Percentiles rank a stretch among this genome's conserved stretches.
Conservation (phyloP, 2,113 vertebrate genomes). For the Rana temporaria region DNA sequence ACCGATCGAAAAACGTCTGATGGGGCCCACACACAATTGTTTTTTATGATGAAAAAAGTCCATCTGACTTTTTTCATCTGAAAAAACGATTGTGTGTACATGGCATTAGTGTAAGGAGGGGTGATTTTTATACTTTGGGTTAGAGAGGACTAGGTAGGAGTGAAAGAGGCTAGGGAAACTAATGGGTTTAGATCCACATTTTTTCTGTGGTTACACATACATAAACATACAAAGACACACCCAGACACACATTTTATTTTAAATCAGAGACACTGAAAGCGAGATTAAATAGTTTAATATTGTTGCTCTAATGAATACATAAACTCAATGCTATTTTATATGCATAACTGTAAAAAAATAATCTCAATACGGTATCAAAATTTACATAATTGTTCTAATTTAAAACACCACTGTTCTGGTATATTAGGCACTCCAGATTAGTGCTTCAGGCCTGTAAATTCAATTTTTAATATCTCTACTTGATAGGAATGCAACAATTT, state of each 20-base stretch:
- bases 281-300: conserved; percentile 83
- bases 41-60: too few species aligned
- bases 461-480: conserved; percentile 62
- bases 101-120: too few species aligned
- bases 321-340: conserved; percentile 76
- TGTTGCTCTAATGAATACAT: conserved; percentile 78
- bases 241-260: too few species aligned
- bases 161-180: too few species aligned
- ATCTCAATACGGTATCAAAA: conserved; percentile 87
- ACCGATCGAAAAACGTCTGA: too few species aligned
- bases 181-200: too few species aligned
- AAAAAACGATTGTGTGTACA: too few species aligned
- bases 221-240: not conserved
- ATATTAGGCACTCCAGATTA: conserved; percentile 66
- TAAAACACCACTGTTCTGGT: conserved; percentile 75
- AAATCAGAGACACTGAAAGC: conserved; percentile 7
- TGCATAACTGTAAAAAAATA: conserved; percentile 86
- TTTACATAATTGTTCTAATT: conserved; percentile 77
- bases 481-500: conserved; percentile 79
- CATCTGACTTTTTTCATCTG: too few species aligned
- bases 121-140: too few species aligned
- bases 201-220: too few species aligned
- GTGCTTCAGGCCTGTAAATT: conserved; percentile 68
- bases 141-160: too few species aligned
- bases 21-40: too few species aligned